phyloP scores from a whole-genome alignment of 2,888 invertebrate species.

The Drosophila hamatofila region DNA sequence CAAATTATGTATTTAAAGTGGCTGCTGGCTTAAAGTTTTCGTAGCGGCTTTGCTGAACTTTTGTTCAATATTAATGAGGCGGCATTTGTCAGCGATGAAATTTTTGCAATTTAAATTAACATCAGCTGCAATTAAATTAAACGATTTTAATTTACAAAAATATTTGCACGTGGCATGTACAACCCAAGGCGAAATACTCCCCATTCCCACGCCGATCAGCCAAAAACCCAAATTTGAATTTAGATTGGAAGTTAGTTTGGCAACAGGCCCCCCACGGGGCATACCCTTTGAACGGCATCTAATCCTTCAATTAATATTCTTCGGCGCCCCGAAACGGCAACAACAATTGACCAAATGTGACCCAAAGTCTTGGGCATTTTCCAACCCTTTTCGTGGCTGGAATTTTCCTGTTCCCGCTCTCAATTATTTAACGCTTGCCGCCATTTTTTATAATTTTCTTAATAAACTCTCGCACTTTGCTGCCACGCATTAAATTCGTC shows the following conservation, averaged over 20 bases:
- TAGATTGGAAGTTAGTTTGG: slow-evolving; percentile 72
- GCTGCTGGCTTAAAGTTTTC: slow-evolving; percentile 47
- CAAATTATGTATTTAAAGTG: slow-evolving; percentile 62
- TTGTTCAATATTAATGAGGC: slow-evolving; percentile 62
- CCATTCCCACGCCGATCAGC: neutral
- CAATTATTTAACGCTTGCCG: slow-evolving; percentile 69
- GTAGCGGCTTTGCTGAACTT: slow-evolving; percentile 40
- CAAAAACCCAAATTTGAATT: slow-evolving; percentile 64
- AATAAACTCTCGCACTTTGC: slow-evolving; percentile 13
- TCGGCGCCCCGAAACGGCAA: slow-evolving; percentile 44
- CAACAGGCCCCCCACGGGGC: slow-evolving; percentile 33
- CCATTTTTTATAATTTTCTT: neutral
- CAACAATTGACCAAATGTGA: slow-evolving; percentile 54
- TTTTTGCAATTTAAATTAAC: slow-evolving; percentile 72
- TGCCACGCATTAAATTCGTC: slow-evolving; percentile 54
- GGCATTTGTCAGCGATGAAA: slow-evolving; percentile 67
- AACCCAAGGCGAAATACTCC: neutral
- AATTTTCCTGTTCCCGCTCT: slow-evolving; percentile 41
- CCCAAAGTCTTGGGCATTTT: slow-evolving; percentile 53
- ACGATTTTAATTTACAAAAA: slow-evolving; percentile 65
- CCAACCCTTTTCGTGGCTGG: slow-evolving; percentile 72
- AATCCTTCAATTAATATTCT: slow-evolving; percentile 80
- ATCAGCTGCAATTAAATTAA: slow-evolving; percentile 78
- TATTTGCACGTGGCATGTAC: slow-evolving; percentile 66
- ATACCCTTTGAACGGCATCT: slow-evolving; percentile 62